phyloP scores from a whole-genome alignment of 2,888 invertebrate genomes.

The Sabatieria punctata region DNA sequence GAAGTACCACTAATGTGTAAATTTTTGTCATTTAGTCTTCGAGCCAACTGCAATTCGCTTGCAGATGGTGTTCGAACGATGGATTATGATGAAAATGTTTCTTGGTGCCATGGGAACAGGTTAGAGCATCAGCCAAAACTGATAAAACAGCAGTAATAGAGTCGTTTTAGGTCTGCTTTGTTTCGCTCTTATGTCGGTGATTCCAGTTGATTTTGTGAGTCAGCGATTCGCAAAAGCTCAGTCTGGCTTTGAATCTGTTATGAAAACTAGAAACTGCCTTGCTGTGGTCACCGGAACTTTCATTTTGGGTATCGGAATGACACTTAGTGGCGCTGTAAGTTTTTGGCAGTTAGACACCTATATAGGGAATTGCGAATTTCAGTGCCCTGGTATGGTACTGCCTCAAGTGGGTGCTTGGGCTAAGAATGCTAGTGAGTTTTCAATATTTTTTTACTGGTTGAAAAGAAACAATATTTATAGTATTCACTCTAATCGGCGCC shows the following conservation, averaged over 20 bases:
- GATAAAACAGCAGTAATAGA: no score
- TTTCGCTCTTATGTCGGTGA: not conserved
- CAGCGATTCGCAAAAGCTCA: no score
- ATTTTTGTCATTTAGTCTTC: not conserved
- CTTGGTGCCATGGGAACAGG: not conserved
- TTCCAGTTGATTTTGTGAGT: not conserved
- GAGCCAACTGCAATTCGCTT: slow-evolving; percentile 1
- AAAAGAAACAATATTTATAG: not conserved
- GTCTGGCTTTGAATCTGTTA: not conserved
- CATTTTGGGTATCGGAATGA: slow-evolving; percentile 5
- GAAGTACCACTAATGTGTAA: not conserved
- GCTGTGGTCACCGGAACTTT: not conserved
- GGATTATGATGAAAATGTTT: slow-evolving; percentile 6
- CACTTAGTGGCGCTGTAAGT: not conserved
- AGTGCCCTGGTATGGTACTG: slow-evolving; percentile 7
- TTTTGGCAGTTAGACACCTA: not conserved
- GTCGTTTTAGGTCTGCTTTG: no score
- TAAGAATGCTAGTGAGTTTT: not conserved
- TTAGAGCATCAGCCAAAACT: no score
- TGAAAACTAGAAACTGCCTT: not conserved
- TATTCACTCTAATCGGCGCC: not conserved
- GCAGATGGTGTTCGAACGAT: slow-evolving; percentile 5
- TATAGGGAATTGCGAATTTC: not conserved
- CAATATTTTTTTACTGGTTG: no score
- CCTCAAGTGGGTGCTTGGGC: slow-evolving; percentile 3